Percentiles rank a stretch among this genome's conserved stretches.
phyloP scores from a whole-genome alignment of 2,888 invertebrate genomes.

The Lamproptera curius region DNA sequence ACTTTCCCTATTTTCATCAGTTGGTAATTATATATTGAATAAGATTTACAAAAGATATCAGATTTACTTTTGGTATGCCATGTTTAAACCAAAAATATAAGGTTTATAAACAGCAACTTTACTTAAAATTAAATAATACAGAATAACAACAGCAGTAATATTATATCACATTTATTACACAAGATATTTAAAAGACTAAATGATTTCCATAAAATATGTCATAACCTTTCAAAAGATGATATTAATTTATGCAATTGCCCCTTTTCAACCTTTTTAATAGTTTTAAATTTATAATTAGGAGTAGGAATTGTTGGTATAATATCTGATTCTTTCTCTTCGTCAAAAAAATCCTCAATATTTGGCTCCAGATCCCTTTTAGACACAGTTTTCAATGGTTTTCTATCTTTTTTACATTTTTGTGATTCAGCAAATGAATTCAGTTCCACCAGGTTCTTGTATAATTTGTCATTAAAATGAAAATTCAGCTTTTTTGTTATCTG shows the following conservation, averaged over 20 bases:
- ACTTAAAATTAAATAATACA: too few relatives aligned
- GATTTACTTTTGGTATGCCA: too few relatives aligned
- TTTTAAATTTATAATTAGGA: slow-evolving; percentile 50
- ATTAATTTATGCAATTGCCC: slow-evolving; percentile 55
- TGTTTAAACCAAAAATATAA: too few relatives aligned
- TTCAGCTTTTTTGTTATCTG: slow-evolving; percentile 67
- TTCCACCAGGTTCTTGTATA: slow-evolving; percentile 67
- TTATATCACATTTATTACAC: too few relatives aligned
- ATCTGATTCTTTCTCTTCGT: slow-evolving; percentile 53
- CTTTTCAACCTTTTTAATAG: slow-evolving; percentile 48
- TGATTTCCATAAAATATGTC: slow-evolving; percentile 20
- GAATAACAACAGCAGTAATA: too few relatives aligned
- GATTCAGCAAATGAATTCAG: slow-evolving; percentile 52
- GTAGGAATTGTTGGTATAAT: slow-evolving; percentile 48
- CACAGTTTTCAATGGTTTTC: slow-evolving; percentile 32
- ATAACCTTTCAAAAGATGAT: slow-evolving; percentile 59
- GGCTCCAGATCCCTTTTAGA: slow-evolving; percentile 65
- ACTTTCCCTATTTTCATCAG: too few relatives aligned
- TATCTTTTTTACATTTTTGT: slow-evolving; percentile 40
- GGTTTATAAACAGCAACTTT: too few relatives aligned
- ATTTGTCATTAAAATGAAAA: slow-evolving; percentile 66
- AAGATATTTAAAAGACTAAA: too few relatives aligned
- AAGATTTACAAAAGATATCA: too few relatives aligned
- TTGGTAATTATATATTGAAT: too few relatives aligned
- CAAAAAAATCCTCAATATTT: slow-evolving; percentile 65